phyloP scores from a whole-genome alignment of 2,113 vertebrate genomes.

The Apeltes quadracus region DNA sequence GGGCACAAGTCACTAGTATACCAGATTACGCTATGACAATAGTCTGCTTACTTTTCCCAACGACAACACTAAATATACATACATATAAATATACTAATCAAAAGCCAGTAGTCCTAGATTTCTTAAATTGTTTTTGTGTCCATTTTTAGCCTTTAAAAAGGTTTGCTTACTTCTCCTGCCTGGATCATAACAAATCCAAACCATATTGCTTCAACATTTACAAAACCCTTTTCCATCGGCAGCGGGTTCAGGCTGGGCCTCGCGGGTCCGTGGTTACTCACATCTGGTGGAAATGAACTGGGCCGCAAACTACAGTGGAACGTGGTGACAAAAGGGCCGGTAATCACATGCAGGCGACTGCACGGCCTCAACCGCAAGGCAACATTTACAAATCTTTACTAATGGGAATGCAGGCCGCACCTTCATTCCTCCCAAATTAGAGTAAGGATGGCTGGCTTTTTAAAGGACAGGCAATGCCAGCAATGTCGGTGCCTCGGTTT shows the following conservation, averaged over 20 bases:
- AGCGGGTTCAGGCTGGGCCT: conserved; percentile 47
- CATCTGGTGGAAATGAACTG: conserved; percentile 54
- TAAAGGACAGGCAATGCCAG: conserved; percentile 61
- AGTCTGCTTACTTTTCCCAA: neutral
- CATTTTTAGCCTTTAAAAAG: conserved; percentile 6
- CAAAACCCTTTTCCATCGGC: conserved; percentile 62
- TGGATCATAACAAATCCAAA: conserved; percentile 36
- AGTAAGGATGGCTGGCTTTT: conserved; percentile 62
- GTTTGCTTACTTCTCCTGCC: conserved; percentile 15
- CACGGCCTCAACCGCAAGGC: conserved; percentile 20
- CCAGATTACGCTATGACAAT: conserved; percentile 10
- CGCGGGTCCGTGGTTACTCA: conserved; percentile 53
- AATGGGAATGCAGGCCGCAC: conserved; percentile 67
- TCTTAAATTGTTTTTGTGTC: neutral
- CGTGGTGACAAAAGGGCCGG: conserved; percentile 48
- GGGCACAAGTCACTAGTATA: no score
- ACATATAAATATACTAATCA: neutral
- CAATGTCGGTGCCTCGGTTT: conserved; percentile 28
- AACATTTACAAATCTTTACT: conserved; percentile 62
- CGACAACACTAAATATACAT: no score
- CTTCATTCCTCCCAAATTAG: conserved; percentile 75
- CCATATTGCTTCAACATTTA: conserved; percentile 30
- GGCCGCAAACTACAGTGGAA: conserved; percentile 39
- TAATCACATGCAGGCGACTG: conserved; percentile 33
- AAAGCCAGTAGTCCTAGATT: neutral